A percentile compares a stretch with the other conserved stretches of the same genome.
Evolutionary conservation across 2,888 invertebrate species (phyloP).

Genomic region (Stenchaetothrips biformis): DNA sequence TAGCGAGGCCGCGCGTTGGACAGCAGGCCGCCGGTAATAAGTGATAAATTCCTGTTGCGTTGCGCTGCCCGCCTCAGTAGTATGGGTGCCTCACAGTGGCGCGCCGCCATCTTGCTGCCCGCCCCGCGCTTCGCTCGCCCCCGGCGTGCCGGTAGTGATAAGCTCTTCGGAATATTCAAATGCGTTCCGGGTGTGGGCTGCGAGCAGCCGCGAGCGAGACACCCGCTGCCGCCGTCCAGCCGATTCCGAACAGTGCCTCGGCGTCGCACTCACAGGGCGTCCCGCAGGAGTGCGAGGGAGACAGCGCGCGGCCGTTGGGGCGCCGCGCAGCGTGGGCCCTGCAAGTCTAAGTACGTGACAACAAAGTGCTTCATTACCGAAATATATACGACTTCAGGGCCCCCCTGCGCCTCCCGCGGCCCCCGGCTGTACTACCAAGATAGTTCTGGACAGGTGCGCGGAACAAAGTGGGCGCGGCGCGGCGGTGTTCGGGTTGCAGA

Average conservation of each 20-base stretch:
- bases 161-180: neutral
- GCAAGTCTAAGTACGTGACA: neutral
- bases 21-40: neutral
- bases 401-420: neutral
- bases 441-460: neutral
- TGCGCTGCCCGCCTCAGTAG: neutral
- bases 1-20: neutral
- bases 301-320: too few relatives aligned
- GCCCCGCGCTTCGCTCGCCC: neutral
- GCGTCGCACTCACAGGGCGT: too few relatives aligned
- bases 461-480: neutral
- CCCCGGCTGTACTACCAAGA: neutral
- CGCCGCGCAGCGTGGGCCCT: too few relatives aligned
- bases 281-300: too few relatives aligned
- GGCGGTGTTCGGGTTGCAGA: too few relatives aligned
- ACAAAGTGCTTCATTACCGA: slow-evolving; percentile 6
- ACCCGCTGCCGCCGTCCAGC: too few relatives aligned
- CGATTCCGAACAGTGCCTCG: too few relatives aligned
- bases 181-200: neutral
- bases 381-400: neutral
- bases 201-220: too few relatives aligned
- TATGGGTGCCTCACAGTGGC: neutral
- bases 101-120: neutral
- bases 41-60: neutral
- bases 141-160: neutral